These are phyloP conservation scores for Acropternis orthonyx DNA, from an alignment of 2,797 vertebrate species.

Conservation along the genomic window DNA sequence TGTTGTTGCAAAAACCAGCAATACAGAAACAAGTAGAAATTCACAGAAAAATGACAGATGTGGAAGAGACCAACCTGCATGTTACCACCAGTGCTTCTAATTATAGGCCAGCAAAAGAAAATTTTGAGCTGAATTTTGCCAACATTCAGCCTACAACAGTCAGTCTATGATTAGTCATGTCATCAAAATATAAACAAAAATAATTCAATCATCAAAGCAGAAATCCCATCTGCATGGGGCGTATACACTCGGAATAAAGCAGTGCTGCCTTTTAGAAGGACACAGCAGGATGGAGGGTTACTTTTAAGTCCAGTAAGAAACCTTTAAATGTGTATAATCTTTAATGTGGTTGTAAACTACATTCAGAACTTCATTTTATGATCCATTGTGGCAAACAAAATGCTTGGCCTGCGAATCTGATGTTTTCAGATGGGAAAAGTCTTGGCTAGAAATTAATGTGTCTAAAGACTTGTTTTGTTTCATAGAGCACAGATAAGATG, in stretches of 20 bases:
- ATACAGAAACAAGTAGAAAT: not conserved
- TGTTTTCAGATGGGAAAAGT: not conserved
- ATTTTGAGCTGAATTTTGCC: not conserved
- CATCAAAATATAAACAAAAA: not conserved
- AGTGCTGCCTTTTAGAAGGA: not conserved
- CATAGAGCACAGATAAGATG: not conserved
- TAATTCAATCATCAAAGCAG: not conserved
- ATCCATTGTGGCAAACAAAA: not conserved
- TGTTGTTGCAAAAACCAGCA: not conserved
- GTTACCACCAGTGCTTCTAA: not conserved
- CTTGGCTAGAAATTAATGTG: not conserved
- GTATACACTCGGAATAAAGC: not conserved
- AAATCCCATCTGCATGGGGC: not conserved
- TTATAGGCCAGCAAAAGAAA: not conserved
- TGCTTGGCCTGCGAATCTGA: not conserved
- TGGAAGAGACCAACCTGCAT: not conserved
- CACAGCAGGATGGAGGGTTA: not conserved
- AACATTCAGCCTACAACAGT: not conserved
- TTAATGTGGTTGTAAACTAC: not conserved
- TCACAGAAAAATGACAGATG: not conserved
- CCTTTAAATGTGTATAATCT: accelerated
- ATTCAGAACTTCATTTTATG: not conserved
- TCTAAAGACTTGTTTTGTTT: not conserved
- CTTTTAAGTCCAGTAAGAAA: not conserved
- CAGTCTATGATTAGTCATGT: not conserved